Evolutionary conservation across 2,797 vertebrate species (phyloP).

Genomic region (Pogonophryne albipinna): DNA sequence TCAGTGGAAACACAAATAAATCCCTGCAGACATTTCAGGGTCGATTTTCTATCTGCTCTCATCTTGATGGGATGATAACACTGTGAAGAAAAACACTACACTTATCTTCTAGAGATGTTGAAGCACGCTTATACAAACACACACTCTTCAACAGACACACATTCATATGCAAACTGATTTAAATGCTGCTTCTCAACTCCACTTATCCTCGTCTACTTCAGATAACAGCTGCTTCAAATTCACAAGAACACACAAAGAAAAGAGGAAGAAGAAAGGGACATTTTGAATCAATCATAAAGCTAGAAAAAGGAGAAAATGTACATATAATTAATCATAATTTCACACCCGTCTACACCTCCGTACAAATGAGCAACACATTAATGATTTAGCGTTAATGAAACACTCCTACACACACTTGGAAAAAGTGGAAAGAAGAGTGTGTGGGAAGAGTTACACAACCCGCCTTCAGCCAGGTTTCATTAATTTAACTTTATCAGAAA

Average conservation of each 20-base stretch:
- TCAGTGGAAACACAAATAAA: not conserved
- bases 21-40: not conserved
- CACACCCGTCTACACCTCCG: no score
- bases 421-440: no score
- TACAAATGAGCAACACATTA: no score
- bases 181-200: constrained; percentile 16
- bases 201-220: constrained; percentile 36
- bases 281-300: not conserved
- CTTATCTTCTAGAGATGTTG: not conserved
- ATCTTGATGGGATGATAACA: not conserved
- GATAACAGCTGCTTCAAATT: constrained; percentile 33
- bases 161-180: constrained; percentile 15
- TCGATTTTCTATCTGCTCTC: not conserved
- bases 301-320: no score
- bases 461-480: no score
- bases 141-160: not conserved
- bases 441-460: no score
- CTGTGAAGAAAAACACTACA: not conserved
- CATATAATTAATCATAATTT: no score
- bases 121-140: not conserved
- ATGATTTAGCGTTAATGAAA: no score
- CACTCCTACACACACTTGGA: no score
- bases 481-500: no score
- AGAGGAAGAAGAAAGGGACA: not conserved
- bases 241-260: not conserved